Evolutionary conservation across 2,113 vertebrate genomes (phyloP).

Genomic region (Bungarus multicinctus): DNA sequence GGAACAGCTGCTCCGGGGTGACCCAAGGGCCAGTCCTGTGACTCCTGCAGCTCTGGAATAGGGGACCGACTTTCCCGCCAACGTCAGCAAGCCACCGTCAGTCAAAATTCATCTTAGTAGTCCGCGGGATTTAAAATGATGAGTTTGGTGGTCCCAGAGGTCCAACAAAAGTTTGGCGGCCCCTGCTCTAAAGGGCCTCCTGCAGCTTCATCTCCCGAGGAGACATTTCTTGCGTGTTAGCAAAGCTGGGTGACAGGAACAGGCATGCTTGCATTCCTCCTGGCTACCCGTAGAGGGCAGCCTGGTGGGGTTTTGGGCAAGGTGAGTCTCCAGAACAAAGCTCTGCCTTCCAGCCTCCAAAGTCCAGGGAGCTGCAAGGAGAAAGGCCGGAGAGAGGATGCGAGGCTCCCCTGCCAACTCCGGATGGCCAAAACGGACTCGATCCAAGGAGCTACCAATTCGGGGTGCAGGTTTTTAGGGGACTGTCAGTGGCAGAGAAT

Average conservation of each 20-base stretch:
- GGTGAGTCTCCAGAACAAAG: no score
- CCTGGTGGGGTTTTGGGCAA: background rate
- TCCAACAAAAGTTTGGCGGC: no score
- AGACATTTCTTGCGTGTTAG: background rate
- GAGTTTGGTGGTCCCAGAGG: no score
- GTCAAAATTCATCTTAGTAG: no score
- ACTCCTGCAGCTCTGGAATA: no score
- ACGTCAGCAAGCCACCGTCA: no score
- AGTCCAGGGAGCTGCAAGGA: background rate
- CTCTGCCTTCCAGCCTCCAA: background rate
- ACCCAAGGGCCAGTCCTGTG: no score
- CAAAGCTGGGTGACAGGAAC: background rate
- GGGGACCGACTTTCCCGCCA: no score
- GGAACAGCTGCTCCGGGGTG: no score
- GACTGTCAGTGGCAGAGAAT: no score
- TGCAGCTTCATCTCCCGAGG: background rate
- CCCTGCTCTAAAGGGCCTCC: no score
- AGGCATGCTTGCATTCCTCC: background rate
- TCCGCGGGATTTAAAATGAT: no score
- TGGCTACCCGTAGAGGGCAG: background rate
- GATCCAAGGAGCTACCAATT: background rate
- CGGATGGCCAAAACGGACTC: background rate
- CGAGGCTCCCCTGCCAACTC: background rate
- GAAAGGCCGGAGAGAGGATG: background rate
- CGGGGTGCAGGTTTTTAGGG: background rate